Evolutionary conservation across 2,888 invertebrate species (phyloP), one percentile per base, ranked within the genome.

Genomic region (Sclerodermus sp.): DNA sequence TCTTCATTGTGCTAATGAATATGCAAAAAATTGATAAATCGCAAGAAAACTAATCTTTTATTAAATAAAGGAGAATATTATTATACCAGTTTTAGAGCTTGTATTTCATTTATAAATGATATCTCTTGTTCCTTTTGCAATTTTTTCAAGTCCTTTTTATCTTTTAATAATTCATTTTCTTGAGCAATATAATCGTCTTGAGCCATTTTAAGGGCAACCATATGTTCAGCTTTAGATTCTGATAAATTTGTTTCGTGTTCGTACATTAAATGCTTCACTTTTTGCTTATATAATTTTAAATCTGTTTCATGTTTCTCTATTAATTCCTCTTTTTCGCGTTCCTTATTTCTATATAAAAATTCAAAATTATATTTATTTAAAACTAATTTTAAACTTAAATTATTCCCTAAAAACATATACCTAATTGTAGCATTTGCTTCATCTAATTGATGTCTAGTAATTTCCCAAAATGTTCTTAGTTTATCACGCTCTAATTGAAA

Each of bases 401-500:
- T 29, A 34, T 15, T 15, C n/a, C n/a, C n/a, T n/a, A 9, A 38
- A 41, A 15, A 14, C 52, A 29, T 34, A 53, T 66, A 83, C 81
- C 88, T 81, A 12, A 88, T 73, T 66, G 84, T 83, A 4, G 91
- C 89, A 71, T 87, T 87, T 10, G 86, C 86, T 80, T 94, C 92
- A 70, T 95, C 93, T 37, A 96, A 79, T 73, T 96, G 93, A 65
- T 90, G 87, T 60, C 92, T 85, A 0, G 95, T 91, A 47, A 96
- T 94, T 79, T 96, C 96, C 96, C 96, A 97, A 76, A 95, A 96
- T 2, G 93, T 93, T 62, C 93, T 85, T 13, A 96, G 83, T 80
- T 96, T 96, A 76, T 96, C 96, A 62, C 96, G 83, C 80, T 97
- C 97, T 67, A 96, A 78, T 79, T 96, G 96, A 70, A 95, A 96